These are phyloP conservation scores for Lasius platythorax DNA, from an alignment of 2,888 invertebrate species.

Conservation along the genomic window DNA sequence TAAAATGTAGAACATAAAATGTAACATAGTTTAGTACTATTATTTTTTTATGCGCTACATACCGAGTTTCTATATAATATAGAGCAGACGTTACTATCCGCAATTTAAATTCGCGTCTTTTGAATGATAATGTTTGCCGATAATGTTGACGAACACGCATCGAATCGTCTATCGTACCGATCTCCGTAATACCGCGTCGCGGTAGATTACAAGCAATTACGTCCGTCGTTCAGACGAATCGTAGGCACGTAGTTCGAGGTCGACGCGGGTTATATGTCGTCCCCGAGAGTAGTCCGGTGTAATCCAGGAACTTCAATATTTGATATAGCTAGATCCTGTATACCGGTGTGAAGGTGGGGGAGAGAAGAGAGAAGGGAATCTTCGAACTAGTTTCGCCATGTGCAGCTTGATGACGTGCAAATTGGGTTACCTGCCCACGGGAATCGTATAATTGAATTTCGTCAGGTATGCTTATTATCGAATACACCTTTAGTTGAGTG, in stretches of 20 bases:
- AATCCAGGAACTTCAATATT: conserved; percentile 79
- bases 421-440: conserved; percentile 72
- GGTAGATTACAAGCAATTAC: conserved; percentile 56
- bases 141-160: conserved; percentile 1
- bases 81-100: neutral
- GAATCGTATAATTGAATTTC: conserved; percentile 74
- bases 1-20: neutral
- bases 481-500: conserved; percentile 22
- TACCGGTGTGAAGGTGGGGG: conserved; percentile 21
- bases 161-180: neutral
- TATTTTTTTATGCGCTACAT: neutral
- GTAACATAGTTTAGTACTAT: neutral
- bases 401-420: conserved; percentile 75
- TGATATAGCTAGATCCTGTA: conserved; percentile 69
- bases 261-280: conserved; percentile 71
- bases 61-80: neutral
- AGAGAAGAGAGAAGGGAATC: conserved; percentile 48
- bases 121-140: conserved; percentile 32
- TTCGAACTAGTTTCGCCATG: conserved; percentile 70
- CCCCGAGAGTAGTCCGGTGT: conserved; percentile 69
- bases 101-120: conserved; percentile 34
- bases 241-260: conserved; percentile 60
- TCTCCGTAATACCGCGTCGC: conserved; percentile 40
- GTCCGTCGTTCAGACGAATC: conserved; percentile 64
- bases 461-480: conserved; percentile 73